Percentiles rank a stretch among this genome's conserved stretches.
Conservation (phyloP, 1,140 invertebrate species). For the Drosophila chauvacae region DNA sequence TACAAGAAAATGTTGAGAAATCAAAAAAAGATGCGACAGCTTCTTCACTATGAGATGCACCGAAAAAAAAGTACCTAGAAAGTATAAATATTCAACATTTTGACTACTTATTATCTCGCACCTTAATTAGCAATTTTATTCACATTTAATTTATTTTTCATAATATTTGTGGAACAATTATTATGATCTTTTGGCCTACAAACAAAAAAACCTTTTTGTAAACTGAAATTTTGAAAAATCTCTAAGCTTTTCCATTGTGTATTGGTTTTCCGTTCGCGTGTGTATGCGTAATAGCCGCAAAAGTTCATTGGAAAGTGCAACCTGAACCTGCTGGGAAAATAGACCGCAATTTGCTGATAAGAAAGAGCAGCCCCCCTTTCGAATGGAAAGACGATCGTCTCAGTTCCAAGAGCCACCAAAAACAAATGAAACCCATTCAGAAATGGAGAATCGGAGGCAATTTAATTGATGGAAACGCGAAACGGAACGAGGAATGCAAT, state of each 20-base stretch:
- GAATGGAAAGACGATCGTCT: constrained; percentile 50
- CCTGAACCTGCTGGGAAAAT: constrained; percentile 69
- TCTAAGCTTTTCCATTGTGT: neutral
- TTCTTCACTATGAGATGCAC: constrained; percentile 35
- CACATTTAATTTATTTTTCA: neutral
- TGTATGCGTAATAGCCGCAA: constrained; percentile 55
- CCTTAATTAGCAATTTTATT: too few species aligned
- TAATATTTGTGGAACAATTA: neutral
- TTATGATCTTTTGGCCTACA: neutral
- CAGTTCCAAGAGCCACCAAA: constrained; percentile 17
- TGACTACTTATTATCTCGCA: neutral
- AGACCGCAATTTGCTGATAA: constrained; percentile 75
- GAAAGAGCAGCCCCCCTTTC: constrained; percentile 45
- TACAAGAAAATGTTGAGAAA: constrained; percentile 82
- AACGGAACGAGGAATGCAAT: constrained; percentile 20
- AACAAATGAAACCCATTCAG: constrained; percentile 30
- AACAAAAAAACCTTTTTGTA: neutral
- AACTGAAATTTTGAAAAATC: neutral
- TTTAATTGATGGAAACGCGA: constrained; percentile 39
- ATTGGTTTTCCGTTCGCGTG: constrained; percentile 2
- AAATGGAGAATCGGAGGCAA: constrained; percentile 11
- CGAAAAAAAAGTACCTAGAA: neutral
- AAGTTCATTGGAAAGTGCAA: constrained; percentile 78
- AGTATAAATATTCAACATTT: neutral
- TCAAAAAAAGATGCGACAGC: constrained; percentile 80